Percentiles rank a stretch among this genome's conserved stretches.
phyloP scores from a whole-genome alignment of 2,113 vertebrate genomes.

The Turnix velox region DNA sequence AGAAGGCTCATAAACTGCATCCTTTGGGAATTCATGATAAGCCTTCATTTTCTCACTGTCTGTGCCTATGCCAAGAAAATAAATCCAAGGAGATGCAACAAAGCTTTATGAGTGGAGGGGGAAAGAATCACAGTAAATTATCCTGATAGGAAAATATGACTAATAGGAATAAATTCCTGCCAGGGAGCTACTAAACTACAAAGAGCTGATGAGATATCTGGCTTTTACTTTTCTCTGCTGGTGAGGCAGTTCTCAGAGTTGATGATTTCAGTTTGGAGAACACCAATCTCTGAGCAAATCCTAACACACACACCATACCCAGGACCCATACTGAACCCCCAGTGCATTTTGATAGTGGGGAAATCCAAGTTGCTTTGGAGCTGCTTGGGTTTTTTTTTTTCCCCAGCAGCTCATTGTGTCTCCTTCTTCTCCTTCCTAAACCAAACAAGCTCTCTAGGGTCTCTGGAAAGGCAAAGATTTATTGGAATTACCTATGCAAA shows the following conservation, averaged over 20 bases:
- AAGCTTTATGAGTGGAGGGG: background rate
- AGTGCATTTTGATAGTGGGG: slow-evolving; percentile 2
- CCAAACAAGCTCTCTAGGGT: slow-evolving; percentile 46
- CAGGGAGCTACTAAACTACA: background rate
- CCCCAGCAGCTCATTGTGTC: slow-evolving; percentile 57
- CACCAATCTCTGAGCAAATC: background rate
- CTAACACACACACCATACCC: background rate
- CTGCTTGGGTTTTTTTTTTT: slow-evolving; percentile 56
- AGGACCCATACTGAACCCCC: background rate
- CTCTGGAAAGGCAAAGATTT: slow-evolving; percentile 69
- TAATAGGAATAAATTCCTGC: background rate
- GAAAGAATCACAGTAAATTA: background rate
- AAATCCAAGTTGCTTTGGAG: slow-evolving; percentile 48
- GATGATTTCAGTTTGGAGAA: background rate
- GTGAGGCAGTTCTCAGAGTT: background rate
- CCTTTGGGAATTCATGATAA: background rate
- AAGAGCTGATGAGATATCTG: background rate
- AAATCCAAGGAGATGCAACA: background rate
- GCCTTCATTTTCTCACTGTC: background rate
- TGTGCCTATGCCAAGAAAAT: background rate
- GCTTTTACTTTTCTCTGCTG: background rate
- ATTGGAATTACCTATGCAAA: slow-evolving; percentile 53
- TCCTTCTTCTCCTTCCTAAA: slow-evolving; percentile 49
- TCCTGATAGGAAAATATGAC: background rate
- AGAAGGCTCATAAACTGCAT: background rate